Conservation (phyloP, 2,113 vertebrate genomes). For the Forbesichthys papilliferus region DNA sequence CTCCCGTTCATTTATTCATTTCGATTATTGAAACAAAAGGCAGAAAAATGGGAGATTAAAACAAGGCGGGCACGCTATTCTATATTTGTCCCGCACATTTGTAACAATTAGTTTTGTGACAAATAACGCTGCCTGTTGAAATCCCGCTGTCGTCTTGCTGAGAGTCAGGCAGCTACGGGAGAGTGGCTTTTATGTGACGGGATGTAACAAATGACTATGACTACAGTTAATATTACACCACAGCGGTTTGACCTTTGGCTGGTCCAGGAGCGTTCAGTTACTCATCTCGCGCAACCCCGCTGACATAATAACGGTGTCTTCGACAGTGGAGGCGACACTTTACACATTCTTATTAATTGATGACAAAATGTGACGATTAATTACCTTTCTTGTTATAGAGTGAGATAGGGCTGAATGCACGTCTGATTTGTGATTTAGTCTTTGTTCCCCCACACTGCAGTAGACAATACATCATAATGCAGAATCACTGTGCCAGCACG, state of each 20-base stretch:
- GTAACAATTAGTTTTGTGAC: slow-evolving; percentile 81
- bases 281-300: slow-evolving; percentile 34
- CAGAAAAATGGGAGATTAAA: slow-evolving; percentile 74
- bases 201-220: slow-evolving; percentile 65
- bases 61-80: slow-evolving; percentile 68
- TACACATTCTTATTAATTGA: slow-evolving; percentile 63
- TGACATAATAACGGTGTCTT: slow-evolving; percentile 41
- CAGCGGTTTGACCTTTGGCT: slow-evolving; percentile 62
- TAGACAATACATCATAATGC: slow-evolving; percentile 37
- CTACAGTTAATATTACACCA: slow-evolving; percentile 29
- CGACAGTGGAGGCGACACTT: slow-evolving; percentile 32
- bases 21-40: slow-evolving; percentile 81
- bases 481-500: slow-evolving; percentile 14
- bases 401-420: slow-evolving; percentile 44
- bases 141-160: slow-evolving; percentile 71
- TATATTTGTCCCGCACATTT: slow-evolving; percentile 78
- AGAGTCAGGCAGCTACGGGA: slow-evolving; percentile 55
- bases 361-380: slow-evolving; percentile 54
- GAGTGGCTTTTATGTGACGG: slow-evolving; percentile 48
- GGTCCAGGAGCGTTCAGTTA: slow-evolving; percentile 43
- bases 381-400: slow-evolving; percentile 43
- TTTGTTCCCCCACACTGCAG: not conserved
- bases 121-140: slow-evolving; percentile 72
- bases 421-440: slow-evolving; percentile 54
- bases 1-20: slow-evolving; percentile 76